These are phyloP conservation scores for Cataglyphis cursor DNA, from an alignment of 2,888 invertebrate genomes.

Conservation along the genomic window DNA sequence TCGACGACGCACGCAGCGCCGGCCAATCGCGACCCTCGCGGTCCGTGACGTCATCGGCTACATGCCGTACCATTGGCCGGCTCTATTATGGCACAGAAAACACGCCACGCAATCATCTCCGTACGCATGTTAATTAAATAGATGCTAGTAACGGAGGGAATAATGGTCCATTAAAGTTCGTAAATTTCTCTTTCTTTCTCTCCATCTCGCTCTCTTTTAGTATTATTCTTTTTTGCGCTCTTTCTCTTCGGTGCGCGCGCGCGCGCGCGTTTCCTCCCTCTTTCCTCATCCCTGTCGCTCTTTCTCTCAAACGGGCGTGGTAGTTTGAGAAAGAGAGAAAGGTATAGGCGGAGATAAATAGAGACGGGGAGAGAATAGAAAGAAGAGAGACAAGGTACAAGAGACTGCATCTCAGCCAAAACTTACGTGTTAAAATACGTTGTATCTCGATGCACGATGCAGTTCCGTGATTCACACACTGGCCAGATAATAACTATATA, in stretches of 20 bases:
- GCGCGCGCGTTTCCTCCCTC: not conserved
- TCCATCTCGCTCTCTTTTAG: not conserved
- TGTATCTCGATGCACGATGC: not conserved
- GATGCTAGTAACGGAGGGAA: conserved; percentile 77
- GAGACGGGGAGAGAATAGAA: not conserved
- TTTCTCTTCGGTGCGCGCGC: not conserved
- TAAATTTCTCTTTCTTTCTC: not conserved
- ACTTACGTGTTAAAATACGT: conserved; percentile 65
- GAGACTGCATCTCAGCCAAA: conserved; percentile 12
- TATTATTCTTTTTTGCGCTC: not conserved
- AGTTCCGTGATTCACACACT: not conserved
- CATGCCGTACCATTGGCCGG: conserved; percentile 83
- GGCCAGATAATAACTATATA: not conserved
- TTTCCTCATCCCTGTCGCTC: conserved; percentile 10
- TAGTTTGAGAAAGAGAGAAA: conserved; percentile 63
- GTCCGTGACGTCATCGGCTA: conserved; percentile 82
- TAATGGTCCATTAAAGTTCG: conserved; percentile 70
- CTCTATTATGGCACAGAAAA: conserved; percentile 85
- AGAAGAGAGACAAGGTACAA: not conserved
- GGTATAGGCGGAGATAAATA: conserved; percentile 11
- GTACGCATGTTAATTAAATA: conserved; percentile 85
- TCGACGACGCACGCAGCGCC: conserved; percentile 75
- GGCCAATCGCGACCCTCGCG: conserved; percentile 76
- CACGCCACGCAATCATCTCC: conserved; percentile 86
- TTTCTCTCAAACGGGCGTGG: conserved; percentile 77